phyloP scores from a whole-genome alignment of 2,113 vertebrate species.

The Amblyornis subalaris region DNA sequence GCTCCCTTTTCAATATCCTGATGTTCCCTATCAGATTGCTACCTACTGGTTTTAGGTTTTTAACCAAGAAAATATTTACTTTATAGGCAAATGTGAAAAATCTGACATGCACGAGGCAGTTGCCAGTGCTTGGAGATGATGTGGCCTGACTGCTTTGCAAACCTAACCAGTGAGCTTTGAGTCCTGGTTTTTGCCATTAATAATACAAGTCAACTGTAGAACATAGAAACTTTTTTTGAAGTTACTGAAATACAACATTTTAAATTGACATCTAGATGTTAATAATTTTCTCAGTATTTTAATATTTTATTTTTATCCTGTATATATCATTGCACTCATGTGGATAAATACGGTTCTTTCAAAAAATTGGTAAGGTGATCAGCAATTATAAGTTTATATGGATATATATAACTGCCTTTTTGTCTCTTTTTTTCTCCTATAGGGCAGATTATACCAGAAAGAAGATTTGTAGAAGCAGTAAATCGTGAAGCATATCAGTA shows the following conservation, averaged over 20 bases:
- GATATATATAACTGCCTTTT: not conserved
- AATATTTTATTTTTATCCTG: not conserved
- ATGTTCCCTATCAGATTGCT: not conserved
- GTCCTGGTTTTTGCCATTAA: not conserved
- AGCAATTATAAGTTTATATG: not conserved
- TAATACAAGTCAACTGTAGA: not conserved
- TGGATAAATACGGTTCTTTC: not conserved
- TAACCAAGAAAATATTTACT: not conserved
- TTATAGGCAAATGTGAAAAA: not conserved
- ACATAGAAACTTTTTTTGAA: not conserved
- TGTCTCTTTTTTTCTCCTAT: not conserved
- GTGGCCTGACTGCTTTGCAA: not conserved
- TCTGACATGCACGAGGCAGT: not conserved
- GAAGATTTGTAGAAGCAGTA: constrained; percentile 79
- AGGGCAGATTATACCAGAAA: constrained; percentile 84
- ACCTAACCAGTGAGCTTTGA: not conserved
- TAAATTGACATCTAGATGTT: not conserved
- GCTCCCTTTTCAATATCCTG: not conserved
- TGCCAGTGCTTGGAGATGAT: not conserved
- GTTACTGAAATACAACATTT: not conserved
- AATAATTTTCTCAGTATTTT: not conserved
- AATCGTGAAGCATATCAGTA: constrained; percentile 79
- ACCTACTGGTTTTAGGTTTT: not conserved
- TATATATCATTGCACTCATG: not conserved
- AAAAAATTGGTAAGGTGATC: not conserved